Conservation (phyloP, 2,113 vertebrate genomes). For the Corythaixoides concolor region DNA sequence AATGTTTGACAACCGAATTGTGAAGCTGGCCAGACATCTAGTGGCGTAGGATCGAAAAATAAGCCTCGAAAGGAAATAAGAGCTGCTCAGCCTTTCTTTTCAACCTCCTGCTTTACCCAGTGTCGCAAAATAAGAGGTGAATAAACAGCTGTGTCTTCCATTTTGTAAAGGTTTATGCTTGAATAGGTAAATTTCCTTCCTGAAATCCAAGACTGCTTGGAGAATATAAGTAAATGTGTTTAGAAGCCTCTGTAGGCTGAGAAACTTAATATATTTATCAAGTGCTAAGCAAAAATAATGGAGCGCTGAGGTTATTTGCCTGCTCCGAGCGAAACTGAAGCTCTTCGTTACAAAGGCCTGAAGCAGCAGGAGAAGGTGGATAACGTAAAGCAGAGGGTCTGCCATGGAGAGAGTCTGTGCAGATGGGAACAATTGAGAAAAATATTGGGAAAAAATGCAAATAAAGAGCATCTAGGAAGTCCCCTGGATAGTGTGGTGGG, state of each 20-base stretch:
- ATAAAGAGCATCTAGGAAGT: background rate
- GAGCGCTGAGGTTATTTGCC: background rate
- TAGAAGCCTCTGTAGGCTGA: background rate
- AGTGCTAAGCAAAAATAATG: background rate
- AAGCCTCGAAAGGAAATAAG: background rate
- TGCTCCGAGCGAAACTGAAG: background rate
- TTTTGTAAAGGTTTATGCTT: background rate
- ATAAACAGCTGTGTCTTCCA: background rate
- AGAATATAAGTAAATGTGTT: background rate
- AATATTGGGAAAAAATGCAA: background rate
- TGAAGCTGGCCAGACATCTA: conserved; percentile 41
- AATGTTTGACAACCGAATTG: background rate
- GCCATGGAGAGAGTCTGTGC: background rate
- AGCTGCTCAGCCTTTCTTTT: background rate
- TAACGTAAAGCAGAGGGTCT: background rate
- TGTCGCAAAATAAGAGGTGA: background rate
- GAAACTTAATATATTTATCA: background rate
- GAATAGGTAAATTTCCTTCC: background rate
- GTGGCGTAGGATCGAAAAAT: background rate
- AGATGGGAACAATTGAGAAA: background rate
- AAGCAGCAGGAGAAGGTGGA: background rate
- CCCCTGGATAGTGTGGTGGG: background rate
- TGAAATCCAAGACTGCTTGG: background rate
- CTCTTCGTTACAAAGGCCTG: background rate
- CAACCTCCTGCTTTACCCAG: background rate